Conservation (phyloP, 1,140 invertebrate genomes). For the Lordiphosa collinella region DNA sequence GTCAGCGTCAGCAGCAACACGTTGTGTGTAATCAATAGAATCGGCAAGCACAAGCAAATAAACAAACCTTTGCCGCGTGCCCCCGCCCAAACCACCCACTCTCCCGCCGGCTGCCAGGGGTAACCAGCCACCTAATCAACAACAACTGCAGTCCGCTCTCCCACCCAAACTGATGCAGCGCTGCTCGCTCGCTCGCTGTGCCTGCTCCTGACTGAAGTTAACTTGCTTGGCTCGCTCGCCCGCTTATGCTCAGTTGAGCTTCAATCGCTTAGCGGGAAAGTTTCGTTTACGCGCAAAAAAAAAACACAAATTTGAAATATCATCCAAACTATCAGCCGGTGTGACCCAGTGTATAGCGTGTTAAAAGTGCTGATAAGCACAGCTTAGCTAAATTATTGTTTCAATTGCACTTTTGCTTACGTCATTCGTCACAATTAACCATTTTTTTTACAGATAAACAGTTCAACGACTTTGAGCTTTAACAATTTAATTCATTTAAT, state of each 20-base stretch:
- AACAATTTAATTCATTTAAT: constrained; percentile 44
- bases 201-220: constrained; percentile 11
- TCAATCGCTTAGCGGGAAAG: constrained; percentile 60
- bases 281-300: constrained; percentile 31
- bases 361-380: not conserved
- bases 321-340: constrained; percentile 18
- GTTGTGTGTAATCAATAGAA: constrained; percentile 70
- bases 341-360: constrained; percentile 5
- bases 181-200: not conserved
- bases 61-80: constrained; percentile 20
- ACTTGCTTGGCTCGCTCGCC: constrained; percentile 13
- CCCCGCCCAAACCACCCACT: too few species aligned
- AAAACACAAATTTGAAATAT: not conserved
- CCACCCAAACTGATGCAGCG: not conserved
- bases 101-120: constrained; percentile 62
- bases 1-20: constrained; percentile 54
- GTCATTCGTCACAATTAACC: constrained; percentile 35
- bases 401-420: constrained; percentile 40
- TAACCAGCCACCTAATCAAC: constrained; percentile 54
- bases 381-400: not conserved
- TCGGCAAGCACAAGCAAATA: constrained; percentile 40
- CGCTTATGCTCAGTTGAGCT: constrained; percentile 51
- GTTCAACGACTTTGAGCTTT: constrained; percentile 59
- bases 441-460: constrained; percentile 31
- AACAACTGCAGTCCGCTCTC: constrained; percentile 34